phyloP scores from a whole-genome alignment of 2,888 invertebrate species.

The Noctua comes region DNA sequence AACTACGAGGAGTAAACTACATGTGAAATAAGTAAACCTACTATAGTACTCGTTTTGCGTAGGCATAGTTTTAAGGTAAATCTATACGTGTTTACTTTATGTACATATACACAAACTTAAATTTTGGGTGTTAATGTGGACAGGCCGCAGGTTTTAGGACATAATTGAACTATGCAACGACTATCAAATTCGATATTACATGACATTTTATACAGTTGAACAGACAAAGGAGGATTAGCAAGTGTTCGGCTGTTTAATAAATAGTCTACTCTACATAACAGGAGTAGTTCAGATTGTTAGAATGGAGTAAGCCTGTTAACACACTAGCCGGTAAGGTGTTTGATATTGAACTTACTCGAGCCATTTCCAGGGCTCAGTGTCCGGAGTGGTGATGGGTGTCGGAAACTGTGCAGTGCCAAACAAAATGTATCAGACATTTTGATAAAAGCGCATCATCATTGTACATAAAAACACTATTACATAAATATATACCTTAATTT shows the following conservation, averaged over 20 bases:
- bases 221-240: not conserved
- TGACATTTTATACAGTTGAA: not conserved
- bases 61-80: not conserved
- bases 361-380: conserved; percentile 97
- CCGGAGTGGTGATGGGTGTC: conserved; percentile 96
- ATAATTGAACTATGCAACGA: not conserved
- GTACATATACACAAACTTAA: not conserved
- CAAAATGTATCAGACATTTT: conserved; percentile 75
- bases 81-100: not conserved
- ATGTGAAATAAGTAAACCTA: not conserved
- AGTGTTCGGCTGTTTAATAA: conserved; percentile 4
- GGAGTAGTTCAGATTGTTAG: conserved; percentile 34
- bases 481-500: conserved; percentile 62
- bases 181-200: not conserved
- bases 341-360: conserved; percentile 93
- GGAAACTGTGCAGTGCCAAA: conserved; percentile 93
- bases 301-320: conserved; percentile 65
- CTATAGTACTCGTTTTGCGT: not conserved
- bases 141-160: not conserved
- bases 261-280: not conserved
- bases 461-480: conserved; percentile 47
- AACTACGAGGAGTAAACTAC: conserved; percentile 11
- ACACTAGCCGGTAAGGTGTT: conserved; percentile 64
- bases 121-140: conserved; percentile 3
- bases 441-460: conserved; percentile 55